phyloP scores from a whole-genome alignment of 2,888 invertebrate species.

The Drepanosiphum platanoidis region DNA sequence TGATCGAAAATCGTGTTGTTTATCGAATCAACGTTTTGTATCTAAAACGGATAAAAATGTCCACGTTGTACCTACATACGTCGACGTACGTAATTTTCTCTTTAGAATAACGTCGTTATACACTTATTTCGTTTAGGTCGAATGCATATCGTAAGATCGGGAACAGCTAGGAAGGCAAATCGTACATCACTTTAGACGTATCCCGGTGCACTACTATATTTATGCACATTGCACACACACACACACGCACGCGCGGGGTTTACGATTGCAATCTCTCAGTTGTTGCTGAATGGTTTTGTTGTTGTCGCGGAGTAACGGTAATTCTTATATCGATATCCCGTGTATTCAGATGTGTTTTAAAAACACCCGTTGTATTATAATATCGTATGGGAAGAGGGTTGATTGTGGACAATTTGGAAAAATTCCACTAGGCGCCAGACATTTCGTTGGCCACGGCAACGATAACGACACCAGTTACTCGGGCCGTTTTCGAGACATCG shows the following conservation, averaged over 20 bases:
- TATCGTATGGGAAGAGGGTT: no score
- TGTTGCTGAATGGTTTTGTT: background rate
- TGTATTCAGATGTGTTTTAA: background rate
- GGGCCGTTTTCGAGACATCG: background rate
- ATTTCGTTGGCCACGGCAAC: no score
- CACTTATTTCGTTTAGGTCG: constrained; percentile 50
- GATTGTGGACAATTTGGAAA: background rate
- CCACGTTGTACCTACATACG: background rate
- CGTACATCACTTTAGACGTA: constrained; percentile 51
- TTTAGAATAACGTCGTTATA: constrained; percentile 6
- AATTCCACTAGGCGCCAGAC: no score
- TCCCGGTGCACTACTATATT: background rate
- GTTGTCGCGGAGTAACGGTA: background rate
- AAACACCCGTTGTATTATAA: background rate
- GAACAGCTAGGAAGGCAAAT: constrained; percentile 19
- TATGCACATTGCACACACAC: background rate
- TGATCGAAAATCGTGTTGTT: background rate
- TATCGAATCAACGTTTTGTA: constrained; percentile 3
- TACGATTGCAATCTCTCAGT: constrained; percentile 19
- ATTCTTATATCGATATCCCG: constrained; percentile 1
- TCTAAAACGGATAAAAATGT: background rate
- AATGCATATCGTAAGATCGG: constrained; percentile 20
- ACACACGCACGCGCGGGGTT: background rate
- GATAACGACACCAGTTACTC: background rate
- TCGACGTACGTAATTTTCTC: constrained; percentile 18